Evolutionary conservation across 1,140 invertebrate genomes (phyloP).

Genomic region (Tetragonula clypearis): DNA sequence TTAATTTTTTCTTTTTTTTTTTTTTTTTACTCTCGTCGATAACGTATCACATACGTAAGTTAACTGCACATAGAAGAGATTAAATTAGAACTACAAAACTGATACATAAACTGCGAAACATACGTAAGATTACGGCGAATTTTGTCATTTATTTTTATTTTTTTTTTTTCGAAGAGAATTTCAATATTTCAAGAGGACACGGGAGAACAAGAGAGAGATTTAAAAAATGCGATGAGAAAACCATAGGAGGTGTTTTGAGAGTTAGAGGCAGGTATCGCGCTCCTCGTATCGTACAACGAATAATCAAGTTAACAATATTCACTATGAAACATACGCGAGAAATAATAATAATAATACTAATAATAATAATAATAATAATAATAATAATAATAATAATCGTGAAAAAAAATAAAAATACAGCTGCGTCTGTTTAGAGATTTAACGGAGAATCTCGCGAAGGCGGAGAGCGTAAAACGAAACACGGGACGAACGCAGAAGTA

Average conservation of each 20-base stretch:
- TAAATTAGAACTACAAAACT: not conserved
- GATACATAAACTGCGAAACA: conserved; percentile 1
- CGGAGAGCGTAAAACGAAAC: no score
- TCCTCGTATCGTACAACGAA: conserved; percentile 48
- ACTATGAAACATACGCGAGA: conserved; percentile 6
- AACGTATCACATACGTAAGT: not conserved
- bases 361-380: conserved; percentile 11
- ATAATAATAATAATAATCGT: conserved; percentile 10
- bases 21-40: not conserved
- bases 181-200: not conserved
- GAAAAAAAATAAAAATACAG: not conserved
- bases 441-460: not conserved
- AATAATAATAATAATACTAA: conserved; percentile 11
- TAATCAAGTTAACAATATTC: conserved; percentile 34
- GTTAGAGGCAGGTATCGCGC: not conserved
- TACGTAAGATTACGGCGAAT: not conserved
- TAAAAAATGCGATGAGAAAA: not conserved
- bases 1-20: not conserved
- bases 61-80: no score
- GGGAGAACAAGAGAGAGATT: not conserved
- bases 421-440: not conserved
- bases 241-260: not conserved
- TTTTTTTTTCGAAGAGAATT: not conserved
- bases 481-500: not conserved
- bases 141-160: not conserved